Percentiles rank a stretch among this genome's conserved stretches.
Conservation (phyloP, 2,113 vertebrate genomes). For the Myotis brandtii region DNA sequence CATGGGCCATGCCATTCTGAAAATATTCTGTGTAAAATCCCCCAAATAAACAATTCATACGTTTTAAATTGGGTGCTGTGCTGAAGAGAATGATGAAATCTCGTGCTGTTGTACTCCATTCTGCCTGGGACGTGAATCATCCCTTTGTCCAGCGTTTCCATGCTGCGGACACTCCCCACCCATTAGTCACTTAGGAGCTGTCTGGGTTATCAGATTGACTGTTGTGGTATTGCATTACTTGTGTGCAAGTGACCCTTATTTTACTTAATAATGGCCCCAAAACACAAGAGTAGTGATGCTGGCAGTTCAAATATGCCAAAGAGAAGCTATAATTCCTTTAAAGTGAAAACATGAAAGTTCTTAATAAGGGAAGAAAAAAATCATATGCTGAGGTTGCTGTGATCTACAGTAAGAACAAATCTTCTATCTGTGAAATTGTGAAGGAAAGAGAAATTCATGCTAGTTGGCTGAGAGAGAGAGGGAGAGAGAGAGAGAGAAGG, state of each 20-base stretch:
- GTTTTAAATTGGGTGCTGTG: background rate
- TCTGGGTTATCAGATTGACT: background rate
- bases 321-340: background rate
- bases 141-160: background rate
- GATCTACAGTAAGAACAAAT: background rate
- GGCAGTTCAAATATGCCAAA: background rate
- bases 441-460: background rate
- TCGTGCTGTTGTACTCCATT: background rate
- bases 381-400: background rate
- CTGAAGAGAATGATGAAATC: background rate
- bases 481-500: too few species aligned
- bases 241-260: background rate
- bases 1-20: background rate
- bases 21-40: background rate
- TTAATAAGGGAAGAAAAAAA: background rate
- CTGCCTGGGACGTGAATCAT: background rate
- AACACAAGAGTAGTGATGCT: background rate
- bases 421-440: background rate
- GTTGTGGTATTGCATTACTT: background rate
- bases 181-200: background rate
- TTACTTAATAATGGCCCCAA: background rate
- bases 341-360: background rate
- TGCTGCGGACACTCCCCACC: background rate
- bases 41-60: background rate
- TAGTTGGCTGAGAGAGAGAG: background rate